Evolutionary conservation across 2,888 invertebrate species (phyloP).

Genomic region (Anticlea derivata): DNA sequence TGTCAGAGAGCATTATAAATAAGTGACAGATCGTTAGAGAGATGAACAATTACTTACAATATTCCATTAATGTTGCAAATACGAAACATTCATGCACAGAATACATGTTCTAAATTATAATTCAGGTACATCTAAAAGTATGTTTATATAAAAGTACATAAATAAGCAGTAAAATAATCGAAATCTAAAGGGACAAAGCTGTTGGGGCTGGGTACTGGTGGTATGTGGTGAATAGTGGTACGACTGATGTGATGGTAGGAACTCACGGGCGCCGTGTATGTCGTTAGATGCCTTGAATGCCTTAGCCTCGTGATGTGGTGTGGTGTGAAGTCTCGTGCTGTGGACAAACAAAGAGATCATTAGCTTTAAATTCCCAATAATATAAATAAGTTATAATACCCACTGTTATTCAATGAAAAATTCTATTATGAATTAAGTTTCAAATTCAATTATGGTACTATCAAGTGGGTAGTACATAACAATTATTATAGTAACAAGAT

Average conservation of each 20-base stretch:
- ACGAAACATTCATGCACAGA: slow-evolving; percentile 36
- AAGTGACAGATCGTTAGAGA: slow-evolving; percentile 33
- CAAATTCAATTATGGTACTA: too few relatives aligned
- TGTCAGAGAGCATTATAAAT: slow-evolving; percentile 34
- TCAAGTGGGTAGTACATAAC: too few relatives aligned
- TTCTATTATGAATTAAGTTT: too few relatives aligned
- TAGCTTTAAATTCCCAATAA: neutral
- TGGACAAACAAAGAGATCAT: slow-evolving; percentile 42
- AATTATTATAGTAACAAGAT: too few relatives aligned
- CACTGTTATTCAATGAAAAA: too few relatives aligned
- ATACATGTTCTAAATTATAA: slow-evolving; percentile 30
- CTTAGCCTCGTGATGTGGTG: slow-evolving; percentile 75
- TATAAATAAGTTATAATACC: too few relatives aligned
- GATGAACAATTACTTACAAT: slow-evolving; percentile 25
- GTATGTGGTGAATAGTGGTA: slow-evolving; percentile 9
- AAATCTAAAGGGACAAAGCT: slow-evolving; percentile 71
- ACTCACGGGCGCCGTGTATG: slow-evolving; percentile 72
- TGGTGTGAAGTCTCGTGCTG: slow-evolving; percentile 70
- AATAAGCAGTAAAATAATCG: slow-evolving; percentile 68
- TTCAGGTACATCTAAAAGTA: slow-evolving; percentile 12
- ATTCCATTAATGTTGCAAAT: slow-evolving; percentile 26
- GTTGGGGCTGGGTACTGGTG: slow-evolving; percentile 51
- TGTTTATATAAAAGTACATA: slow-evolving; percentile 30
- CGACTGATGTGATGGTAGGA: slow-evolving; percentile 26
- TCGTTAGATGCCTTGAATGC: slow-evolving; percentile 71